Percentiles rank a stretch among this genome's conserved stretches.
phyloP scores from a whole-genome alignment of 2,113 vertebrate genomes.

The Callorhinus ursinus region DNA sequence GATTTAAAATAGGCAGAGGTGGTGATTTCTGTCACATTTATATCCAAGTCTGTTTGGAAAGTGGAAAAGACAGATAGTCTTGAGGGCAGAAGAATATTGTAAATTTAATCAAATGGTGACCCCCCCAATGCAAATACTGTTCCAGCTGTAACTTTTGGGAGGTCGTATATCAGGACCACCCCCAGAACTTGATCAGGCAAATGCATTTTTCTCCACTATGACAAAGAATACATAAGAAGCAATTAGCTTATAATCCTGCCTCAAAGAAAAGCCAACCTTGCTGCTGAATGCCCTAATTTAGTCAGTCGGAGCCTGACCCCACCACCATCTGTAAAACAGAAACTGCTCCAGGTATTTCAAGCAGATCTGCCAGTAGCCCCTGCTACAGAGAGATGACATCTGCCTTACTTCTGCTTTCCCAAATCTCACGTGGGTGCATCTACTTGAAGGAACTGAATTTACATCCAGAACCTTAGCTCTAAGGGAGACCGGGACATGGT shows the following conservation, averaged over 20 bases:
- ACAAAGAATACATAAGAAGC: neutral
- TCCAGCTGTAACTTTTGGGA: neutral
- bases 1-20: neutral
- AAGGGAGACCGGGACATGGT: neutral
- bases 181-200: neutral
- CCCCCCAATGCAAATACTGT: neutral
- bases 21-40: neutral
- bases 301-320: neutral
- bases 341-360: neutral
- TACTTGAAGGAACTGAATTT: neutral
- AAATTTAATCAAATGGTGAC: neutral
- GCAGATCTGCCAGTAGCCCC: neutral
- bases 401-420: neutral
- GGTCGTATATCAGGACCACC: neutral
- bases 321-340: neutral
- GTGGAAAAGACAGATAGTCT: neutral
- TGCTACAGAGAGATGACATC: neutral
- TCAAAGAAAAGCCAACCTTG: neutral
- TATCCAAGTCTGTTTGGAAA: neutral
- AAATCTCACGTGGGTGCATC: neutral
- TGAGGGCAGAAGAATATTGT: neutral
- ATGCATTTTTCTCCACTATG: neutral
- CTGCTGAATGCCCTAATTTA: neutral
- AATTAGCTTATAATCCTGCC: neutral
- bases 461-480: neutral